Evolutionary conservation across 2,113 vertebrate species (phyloP).

Genomic region (Rhea americana): DNA sequence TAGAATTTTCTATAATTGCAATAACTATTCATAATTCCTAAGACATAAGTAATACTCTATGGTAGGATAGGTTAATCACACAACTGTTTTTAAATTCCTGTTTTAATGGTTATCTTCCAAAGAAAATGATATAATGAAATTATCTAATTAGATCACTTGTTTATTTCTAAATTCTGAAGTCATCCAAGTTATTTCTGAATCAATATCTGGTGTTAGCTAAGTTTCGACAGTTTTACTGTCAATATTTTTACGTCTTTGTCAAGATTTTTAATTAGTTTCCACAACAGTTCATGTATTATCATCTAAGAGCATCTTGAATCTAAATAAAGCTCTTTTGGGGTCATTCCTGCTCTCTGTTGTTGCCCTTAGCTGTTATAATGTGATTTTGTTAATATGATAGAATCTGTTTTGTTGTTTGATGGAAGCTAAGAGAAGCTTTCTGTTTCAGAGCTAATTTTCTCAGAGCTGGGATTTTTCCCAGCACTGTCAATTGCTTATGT

Average conservation of each 20-base stretch:
- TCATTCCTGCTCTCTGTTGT: not conserved
- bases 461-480: not conserved
- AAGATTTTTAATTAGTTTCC: slow-evolving; percentile 5
- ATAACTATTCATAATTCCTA: not conserved
- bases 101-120: not conserved
- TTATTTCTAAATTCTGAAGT: not conserved
- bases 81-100: not conserved
- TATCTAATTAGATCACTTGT: not conserved
- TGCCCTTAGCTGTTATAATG: not conserved
- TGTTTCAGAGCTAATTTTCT: not conserved
- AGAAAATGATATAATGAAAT: not conserved
- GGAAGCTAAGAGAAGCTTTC: not conserved
- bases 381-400: not conserved
- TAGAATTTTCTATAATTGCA: not conserved
- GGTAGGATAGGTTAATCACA: not conserved
- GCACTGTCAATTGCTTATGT: not conserved
- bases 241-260: not conserved
- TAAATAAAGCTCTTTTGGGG: not conserved
- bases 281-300: not conserved
- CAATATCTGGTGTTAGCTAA: not conserved
- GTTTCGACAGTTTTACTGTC: not conserved
- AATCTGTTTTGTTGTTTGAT: not conserved
- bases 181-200: not conserved
- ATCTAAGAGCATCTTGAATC: not conserved
- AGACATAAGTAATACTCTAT: not conserved